Evolutionary conservation across 2,797 vertebrate species (phyloP).

Genomic region (Gallinago solitaria): DNA sequence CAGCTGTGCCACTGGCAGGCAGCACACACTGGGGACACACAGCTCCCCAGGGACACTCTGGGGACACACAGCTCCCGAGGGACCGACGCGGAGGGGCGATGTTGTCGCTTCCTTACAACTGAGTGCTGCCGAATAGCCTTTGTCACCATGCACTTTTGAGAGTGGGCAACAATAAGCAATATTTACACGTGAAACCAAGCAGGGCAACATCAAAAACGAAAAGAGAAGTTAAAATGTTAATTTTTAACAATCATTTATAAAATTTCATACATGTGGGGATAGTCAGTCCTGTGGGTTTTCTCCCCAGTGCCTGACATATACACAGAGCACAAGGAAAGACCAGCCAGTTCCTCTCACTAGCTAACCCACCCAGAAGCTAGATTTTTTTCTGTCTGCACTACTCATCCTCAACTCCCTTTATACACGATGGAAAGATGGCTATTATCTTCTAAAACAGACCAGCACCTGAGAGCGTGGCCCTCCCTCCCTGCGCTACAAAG

Average conservation of each 20-base stretch:
- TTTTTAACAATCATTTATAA: not conserved
- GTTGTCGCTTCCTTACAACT: not conserved
- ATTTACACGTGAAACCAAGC: not conserved
- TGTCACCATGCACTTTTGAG: not conserved
- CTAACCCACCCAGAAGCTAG: not conserved
- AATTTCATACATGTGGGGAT: not conserved
- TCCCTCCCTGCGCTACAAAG: not conserved
- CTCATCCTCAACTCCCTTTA: not conserved
- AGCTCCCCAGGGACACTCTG: no score
- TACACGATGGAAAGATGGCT: not conserved
- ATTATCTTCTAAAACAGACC: not conserved
- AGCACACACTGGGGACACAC: not conserved
- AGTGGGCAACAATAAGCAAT: not conserved
- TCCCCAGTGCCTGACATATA: not conserved
- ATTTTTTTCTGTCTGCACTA: not conserved
- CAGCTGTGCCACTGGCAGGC: not conserved
- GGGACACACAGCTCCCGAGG: no score
- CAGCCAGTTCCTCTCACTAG: not conserved
- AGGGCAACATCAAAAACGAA: not conserved
- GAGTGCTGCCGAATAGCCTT: not conserved
- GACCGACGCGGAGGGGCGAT: fast-evolving
- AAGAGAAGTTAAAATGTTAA: not conserved
- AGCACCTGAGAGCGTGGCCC: not conserved
- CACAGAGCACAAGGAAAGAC: not conserved
- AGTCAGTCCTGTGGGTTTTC: fast-evolving